phyloP scores from a whole-genome alignment of 2,888 invertebrate genomes.

The Timandra comae region DNA sequence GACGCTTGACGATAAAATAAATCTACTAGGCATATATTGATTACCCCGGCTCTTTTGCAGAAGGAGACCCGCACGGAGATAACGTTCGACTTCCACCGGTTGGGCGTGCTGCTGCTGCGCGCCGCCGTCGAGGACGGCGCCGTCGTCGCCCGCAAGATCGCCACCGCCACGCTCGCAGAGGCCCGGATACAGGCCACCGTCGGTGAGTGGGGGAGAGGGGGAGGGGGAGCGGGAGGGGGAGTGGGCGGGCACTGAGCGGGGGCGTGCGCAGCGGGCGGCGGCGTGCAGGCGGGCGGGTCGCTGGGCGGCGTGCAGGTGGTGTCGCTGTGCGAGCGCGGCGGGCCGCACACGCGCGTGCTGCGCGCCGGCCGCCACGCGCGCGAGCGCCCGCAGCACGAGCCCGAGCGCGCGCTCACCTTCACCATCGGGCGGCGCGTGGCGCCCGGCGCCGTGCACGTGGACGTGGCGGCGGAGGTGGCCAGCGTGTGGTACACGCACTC shows the following conservation, averaged over 20 bases:
- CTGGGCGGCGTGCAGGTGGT: slow-evolving; percentile 94
- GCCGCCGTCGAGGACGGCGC: slow-evolving; percentile 84
- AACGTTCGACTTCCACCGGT: slow-evolving; percentile 93
- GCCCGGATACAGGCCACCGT: slow-evolving; percentile 92
- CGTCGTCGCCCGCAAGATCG: slow-evolving; percentile 89
- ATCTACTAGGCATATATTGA: too few relatives aligned
- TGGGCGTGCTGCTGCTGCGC: slow-evolving; percentile 90
- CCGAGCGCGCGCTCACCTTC: slow-evolving; percentile 50
- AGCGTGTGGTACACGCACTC: slow-evolving; percentile 97
- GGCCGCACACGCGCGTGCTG: slow-evolving; percentile 89
- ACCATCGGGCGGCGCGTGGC: slow-evolving; percentile 32
- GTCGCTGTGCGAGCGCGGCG: slow-evolving; percentile 90
- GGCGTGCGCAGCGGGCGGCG: slow-evolving; percentile 50
- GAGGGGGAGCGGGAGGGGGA: slow-evolving; percentile 76
- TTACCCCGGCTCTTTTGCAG: too few relatives aligned
- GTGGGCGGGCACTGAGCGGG: not conserved
- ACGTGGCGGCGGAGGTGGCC: slow-evolving; percentile 81
- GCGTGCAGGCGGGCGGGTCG: slow-evolving; percentile 86
- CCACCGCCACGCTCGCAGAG: slow-evolving; percentile 94
- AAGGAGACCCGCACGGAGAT: slow-evolving; percentile 82
- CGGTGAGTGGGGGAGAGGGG: slow-evolving; percentile 72
- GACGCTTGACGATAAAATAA: too few relatives aligned
- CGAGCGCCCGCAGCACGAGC: slow-evolving; percentile 61
- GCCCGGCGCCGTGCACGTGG: slow-evolving; percentile 37
- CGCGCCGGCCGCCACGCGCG: slow-evolving; percentile 87